Evolutionary conservation across 2,888 invertebrate species (phyloP), one percentile per base, ranked within the genome.

Genomic region (Automeris io): DNA sequence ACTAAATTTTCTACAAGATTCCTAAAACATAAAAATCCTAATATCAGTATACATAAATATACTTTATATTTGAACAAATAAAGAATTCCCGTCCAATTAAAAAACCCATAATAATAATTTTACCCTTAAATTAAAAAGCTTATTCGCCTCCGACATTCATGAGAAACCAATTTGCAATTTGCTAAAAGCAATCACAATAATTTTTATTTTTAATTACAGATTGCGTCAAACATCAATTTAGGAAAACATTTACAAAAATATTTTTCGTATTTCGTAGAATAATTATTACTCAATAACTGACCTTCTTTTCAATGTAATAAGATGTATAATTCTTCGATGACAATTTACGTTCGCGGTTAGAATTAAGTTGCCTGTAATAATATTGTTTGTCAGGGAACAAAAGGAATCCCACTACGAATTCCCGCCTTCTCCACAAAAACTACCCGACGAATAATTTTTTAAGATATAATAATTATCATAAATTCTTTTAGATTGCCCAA

Each of bases 111-210:
- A 39, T 33, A 33, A 34, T 39, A 26, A 39, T 26, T 21, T 11
- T 16, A 21, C 32, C 26, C 23, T 22, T 29, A 35, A 36, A 29
- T 25, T 36, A 29, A 39, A 39, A 16, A 26, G 13, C 22, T 23
- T 7, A 40, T 54, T 48, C 49, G 54, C 49, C 47, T 38, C 51
- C 45, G 45, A 54, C 45, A 42, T 49, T 55, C 54, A 65, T 61
- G 60, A 58, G 57, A 48, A 70, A 60, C 68, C 78, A 75, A 78
- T 83, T 77, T 70, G 75, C 79, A 80, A 81, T 82, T 77, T 80
- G 78, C 81, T 80, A 80, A 77, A 81, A 73, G 69, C 78, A 81
- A 83, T 85, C 79, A 79, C 70, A 81, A 82, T 85, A 80, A 81
- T 75, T 81, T 79, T 76, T 66, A 71, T 71, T 77, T 52, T 80